Evolutionary conservation across 2,113 vertebrate genomes (phyloP).

Genomic region (Lagopus leucura): DNA sequence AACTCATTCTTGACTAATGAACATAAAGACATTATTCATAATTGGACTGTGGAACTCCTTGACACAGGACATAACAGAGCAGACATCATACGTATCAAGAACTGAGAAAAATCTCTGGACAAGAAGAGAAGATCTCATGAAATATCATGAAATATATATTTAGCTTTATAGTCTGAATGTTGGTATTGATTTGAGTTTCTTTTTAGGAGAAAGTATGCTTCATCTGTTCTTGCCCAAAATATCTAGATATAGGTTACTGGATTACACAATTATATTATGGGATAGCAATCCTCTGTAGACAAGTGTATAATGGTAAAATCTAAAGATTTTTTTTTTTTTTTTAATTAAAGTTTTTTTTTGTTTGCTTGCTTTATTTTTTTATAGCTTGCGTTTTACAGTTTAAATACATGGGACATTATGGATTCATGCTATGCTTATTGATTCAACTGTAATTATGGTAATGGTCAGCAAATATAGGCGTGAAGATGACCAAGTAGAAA

Average conservation of each 20-base stretch:
- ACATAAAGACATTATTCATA: not conserved
- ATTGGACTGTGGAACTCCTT: not conserved
- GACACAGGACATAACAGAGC: not conserved
- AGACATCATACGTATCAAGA: not conserved
- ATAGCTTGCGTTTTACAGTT: not conserved
- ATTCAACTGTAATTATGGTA: not conserved
- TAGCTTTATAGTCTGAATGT: not conserved
- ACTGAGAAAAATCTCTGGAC: not conserved
- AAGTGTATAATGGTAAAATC: rapidly evolving
- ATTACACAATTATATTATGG: not conserved
- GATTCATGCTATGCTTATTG: not conserved
- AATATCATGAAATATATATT: not conserved
- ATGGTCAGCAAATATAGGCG: not conserved
- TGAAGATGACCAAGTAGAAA: rapidly evolving
- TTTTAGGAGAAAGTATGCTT: not conserved
- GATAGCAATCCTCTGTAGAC: not conserved
- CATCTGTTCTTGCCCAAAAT: rapidly evolving
- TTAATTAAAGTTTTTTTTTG: not conserved
- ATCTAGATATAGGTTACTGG: not conserved
- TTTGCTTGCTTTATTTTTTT: not conserved
- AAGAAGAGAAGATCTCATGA: not conserved
- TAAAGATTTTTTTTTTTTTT: not conserved
- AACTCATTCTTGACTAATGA: not conserved
- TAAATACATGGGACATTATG: not conserved
- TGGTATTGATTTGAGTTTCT: not conserved